Conservation (phyloP, 2,888 invertebrate species). For the Apotomis capreana region DNA sequence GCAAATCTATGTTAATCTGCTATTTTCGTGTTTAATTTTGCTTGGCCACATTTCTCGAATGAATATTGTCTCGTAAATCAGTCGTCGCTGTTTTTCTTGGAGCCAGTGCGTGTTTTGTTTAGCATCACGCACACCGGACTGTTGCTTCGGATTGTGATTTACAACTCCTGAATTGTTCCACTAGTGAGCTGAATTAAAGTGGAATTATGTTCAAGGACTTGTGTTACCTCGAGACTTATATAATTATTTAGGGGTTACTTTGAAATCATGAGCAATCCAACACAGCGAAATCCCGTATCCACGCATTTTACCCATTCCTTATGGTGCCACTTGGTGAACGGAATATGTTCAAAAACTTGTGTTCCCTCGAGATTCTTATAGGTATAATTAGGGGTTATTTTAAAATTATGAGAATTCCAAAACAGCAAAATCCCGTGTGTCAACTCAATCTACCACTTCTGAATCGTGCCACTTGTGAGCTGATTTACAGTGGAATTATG, state of each 20-base stretch:
- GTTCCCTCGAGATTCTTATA: neutral
- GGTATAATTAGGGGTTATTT: neutral
- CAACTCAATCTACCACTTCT: conserved; percentile 63
- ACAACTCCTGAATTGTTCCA: conserved; percentile 65
- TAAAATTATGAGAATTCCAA: no score
- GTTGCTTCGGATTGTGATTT: conserved; percentile 76
- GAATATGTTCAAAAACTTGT: conserved; percentile 15
- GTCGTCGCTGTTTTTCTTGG: conserved; percentile 81
- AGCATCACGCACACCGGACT: conserved; percentile 76
- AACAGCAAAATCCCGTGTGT: no score
- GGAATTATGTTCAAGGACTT: conserved; percentile 19
- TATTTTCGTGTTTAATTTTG: conserved; percentile 76
- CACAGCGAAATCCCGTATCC: no score
- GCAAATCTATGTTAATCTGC: conserved; percentile 53
- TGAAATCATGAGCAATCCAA: no score
- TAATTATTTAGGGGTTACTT: neutral
- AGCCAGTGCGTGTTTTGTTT: conserved; percentile 78
- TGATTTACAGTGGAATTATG: conserved; percentile 17
- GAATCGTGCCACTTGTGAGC: conserved; percentile 57
- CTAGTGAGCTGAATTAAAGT: conserved; percentile 37
- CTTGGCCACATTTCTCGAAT: conserved; percentile 78
- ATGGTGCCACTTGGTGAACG: conserved; percentile 53
- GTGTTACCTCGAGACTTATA: neutral
- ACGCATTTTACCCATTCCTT: conserved; percentile 66
- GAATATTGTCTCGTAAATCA: conserved; percentile 81